Conservation (phyloP, 2,888 invertebrate species). For the Neoascia interrupta region DNA sequence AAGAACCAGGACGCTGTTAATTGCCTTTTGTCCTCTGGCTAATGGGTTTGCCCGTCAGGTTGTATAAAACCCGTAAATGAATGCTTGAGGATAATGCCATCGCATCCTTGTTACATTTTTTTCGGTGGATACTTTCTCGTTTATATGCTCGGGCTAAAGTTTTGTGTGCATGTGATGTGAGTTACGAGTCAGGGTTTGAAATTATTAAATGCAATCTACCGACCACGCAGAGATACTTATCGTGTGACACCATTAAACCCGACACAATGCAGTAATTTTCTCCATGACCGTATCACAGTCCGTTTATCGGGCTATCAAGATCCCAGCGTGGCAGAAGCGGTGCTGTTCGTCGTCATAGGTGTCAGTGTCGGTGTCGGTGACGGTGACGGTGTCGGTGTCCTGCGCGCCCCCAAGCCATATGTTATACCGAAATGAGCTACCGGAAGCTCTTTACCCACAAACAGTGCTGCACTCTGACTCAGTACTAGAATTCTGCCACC, state of each 20-base stretch:
- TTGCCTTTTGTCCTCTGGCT: constrained; percentile 69
- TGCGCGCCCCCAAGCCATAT: constrained; percentile 28
- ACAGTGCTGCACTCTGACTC: not conserved
- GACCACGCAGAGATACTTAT: constrained; percentile 60
- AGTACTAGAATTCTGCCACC: constrained; percentile 22
- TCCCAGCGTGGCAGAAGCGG: not conserved
- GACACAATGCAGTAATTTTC: constrained; percentile 59
- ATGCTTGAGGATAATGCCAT: constrained; percentile 64
- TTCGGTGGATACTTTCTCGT: constrained; percentile 32
- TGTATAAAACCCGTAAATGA: constrained; percentile 66
- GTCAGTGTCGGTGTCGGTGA: not conserved
- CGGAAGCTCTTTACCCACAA: constrained; percentile 42
- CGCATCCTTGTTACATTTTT: constrained; percentile 34
- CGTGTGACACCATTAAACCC: constrained; percentile 57
- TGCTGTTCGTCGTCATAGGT: not conserved
- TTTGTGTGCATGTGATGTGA: not conserved
- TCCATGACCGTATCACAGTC: constrained; percentile 30
- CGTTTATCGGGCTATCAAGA: constrained; percentile 59
- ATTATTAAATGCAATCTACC: constrained; percentile 69
- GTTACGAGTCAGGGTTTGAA: constrained; percentile 50
- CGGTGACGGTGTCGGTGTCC: not conserved
- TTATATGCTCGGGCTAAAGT: not conserved
- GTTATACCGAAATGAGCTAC: constrained; percentile 54
- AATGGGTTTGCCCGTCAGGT: constrained; percentile 69
- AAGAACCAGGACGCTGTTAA: constrained; percentile 57